Percentiles rank a stretch among this genome's conserved stretches.
These are phyloP conservation scores for Drosophila parabipectinata DNA, from an alignment of 1,140 invertebrate species.

Conservation along the genomic window DNA sequence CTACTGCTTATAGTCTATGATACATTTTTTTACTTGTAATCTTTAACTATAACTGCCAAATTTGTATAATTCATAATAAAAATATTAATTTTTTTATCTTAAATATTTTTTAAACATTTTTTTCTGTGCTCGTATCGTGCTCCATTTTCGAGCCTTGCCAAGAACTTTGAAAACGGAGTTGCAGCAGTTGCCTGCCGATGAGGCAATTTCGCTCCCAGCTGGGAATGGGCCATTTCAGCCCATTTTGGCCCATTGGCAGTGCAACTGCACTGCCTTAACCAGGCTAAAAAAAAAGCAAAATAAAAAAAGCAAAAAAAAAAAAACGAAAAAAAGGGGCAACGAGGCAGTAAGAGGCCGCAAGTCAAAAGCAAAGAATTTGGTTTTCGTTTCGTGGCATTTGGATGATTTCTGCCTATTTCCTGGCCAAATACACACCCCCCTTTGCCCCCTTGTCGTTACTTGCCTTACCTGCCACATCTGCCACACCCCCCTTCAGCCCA, in stretches of 20 bases:
- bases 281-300: neutral
- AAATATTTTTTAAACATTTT: neutral
- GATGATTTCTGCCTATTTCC: constrained; percentile 78
- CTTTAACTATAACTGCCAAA: too few species aligned
- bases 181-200: constrained; percentile 40
- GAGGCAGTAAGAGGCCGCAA: constrained; percentile 23
- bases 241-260: constrained; percentile 26
- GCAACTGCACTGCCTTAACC: constrained; percentile 34
- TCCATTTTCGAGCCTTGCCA: constrained; percentile 67
- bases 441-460: neutral
- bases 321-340: neutral
- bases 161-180: constrained; percentile 60
- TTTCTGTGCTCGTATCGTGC: constrained; percentile 35
- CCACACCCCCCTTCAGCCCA: constrained; percentile 3
- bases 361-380: constrained; percentile 55
- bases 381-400: constrained; percentile 72
- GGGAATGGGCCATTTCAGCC: neutral
- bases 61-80: constrained; percentile 1
- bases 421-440: constrained; percentile 23
- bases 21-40: too few species aligned
- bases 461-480: neutral
- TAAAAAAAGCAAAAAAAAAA: neutral
- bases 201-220: constrained; percentile 52
- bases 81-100: neutral
- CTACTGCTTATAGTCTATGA: too few species aligned